Base-by-base conservation (phyloP, 2,797 vertebrate species). In the Pelodytes ibericus region DNA sequence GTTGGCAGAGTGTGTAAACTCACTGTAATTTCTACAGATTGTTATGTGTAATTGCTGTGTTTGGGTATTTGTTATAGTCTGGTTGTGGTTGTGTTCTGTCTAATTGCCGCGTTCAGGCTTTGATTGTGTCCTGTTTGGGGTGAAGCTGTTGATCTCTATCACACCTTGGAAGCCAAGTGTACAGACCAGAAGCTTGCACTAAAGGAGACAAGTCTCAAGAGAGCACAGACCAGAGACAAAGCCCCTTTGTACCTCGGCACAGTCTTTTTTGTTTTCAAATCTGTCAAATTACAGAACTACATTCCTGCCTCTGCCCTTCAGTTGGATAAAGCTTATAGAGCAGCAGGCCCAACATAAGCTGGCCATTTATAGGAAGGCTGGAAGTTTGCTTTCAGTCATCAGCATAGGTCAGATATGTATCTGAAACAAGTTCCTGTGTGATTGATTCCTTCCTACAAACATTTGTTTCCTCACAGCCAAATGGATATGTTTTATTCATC, bases 291-390 rank as follows among this genome's bases (percentile, higher is more conserved):
- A 75, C 26, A 67, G 39, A 68, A 25, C 65, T 36, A 61, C 25
- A 25, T 61, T 75, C 30, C 72, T n/a, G n/a, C n/a, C n/a, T n/a
- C 64, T 61, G 33, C 63, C 53, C 63, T 67, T 59, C 65, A 75
- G 68, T 68, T 75, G 61, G 15, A 47, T 18, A 27, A 75, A 47
- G 36, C 56, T 27, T 59, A 56, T 24, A 3, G 18, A 29, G n/a
- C 64, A n/a, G 10, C 29, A 61, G 41, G 20, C 41, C 16, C 33
- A 31, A 39, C 60, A 68, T 51, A 51, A 68, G 56, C 56, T 61
- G 41, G 53, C 33, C 39, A 51, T 27, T 75, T 49, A 39, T 25
- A 49, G 64, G 9, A 18, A 16, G 25, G 51, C 62, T 66, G 62
- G 57, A 53, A 8, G 39, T 51, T 39, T 75, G 27, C 27, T 53